Evolutionary conservation across 2,888 invertebrate species (phyloP).

Genomic region (Hemistola chrysoprasaria): DNA sequence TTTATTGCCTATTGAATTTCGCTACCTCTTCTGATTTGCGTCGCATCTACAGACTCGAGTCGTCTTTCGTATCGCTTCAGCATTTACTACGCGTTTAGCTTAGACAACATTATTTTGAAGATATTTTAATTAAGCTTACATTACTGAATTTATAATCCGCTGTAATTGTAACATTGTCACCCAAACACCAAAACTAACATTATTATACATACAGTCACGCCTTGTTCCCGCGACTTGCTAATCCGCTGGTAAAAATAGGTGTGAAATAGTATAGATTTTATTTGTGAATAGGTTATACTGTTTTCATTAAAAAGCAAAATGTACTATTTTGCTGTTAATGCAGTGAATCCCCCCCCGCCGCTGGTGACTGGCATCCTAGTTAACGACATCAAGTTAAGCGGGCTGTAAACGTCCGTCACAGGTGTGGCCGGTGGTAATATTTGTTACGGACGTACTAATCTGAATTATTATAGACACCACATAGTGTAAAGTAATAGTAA

Average conservation of each 20-base stretch:
- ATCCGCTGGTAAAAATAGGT: no score
- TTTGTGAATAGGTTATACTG: no score
- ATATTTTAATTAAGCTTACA: constrained; percentile 73
- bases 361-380: not conserved
- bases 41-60: constrained; percentile 30
- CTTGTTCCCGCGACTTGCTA: no score
- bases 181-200: no score
- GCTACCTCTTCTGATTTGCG: no score
- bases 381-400: not conserved
- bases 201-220: no score
- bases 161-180: constrained; percentile 18
- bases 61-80: constrained; percentile 56
- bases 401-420: constrained; percentile 17
- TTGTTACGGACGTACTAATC: constrained; percentile 15
- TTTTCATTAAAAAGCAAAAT: no score
- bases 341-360: not conserved
- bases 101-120: constrained; percentile 65
- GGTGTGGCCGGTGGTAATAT: constrained; percentile 20
- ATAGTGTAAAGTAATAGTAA: no score
- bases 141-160: constrained; percentile 45
- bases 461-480: constrained; percentile 17
- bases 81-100: constrained; percentile 57
- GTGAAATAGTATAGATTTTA: no score
- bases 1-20: no score
- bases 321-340: not conserved